Evolutionary conservation across 2,113 vertebrate species (phyloP).

Genomic region (Phalacrocorax carbo): DNA sequence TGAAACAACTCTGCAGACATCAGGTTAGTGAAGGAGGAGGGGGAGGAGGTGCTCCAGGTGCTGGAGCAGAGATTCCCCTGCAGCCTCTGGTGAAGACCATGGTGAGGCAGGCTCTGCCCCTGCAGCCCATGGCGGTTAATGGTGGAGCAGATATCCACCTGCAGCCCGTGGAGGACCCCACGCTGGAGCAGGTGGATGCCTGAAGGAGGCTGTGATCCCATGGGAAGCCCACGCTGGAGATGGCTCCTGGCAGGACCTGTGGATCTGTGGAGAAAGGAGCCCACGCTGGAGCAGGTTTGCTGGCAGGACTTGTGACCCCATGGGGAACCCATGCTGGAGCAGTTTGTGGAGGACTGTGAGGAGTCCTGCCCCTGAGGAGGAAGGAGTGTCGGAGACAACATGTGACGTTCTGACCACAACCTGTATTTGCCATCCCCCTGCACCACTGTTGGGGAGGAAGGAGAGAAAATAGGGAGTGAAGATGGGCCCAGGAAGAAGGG

Average conservation of each 20-base stretch:
- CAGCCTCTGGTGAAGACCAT: no score
- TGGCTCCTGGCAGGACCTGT: not conserved
- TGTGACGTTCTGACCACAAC: not conserved
- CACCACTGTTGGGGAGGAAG: rapidly evolving
- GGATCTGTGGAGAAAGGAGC: no score
- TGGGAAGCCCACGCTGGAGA: not conserved
- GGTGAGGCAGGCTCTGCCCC: no score
- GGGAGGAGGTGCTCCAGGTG: no score
- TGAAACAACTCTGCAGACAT: not conserved
- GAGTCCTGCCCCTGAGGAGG: not conserved
- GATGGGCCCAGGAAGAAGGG: not conserved
- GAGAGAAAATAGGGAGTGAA: not conserved
- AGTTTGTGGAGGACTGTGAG: not conserved
- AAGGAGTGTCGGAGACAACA: not conserved
- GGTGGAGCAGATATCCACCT: no score
- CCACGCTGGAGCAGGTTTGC: not conserved
- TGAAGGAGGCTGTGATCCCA: no score
- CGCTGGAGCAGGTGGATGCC: no score
- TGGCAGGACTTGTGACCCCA: no score
- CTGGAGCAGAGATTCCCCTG: no score
- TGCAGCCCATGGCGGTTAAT: no score
- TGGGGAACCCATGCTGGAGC: not conserved
- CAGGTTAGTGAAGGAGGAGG: not conserved
- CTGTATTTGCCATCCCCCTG: not conserved
- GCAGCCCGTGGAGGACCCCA: no score